phyloP scores from a whole-genome alignment of 2,888 invertebrate genomes.

The Eugnorisma glareosa region DNA sequence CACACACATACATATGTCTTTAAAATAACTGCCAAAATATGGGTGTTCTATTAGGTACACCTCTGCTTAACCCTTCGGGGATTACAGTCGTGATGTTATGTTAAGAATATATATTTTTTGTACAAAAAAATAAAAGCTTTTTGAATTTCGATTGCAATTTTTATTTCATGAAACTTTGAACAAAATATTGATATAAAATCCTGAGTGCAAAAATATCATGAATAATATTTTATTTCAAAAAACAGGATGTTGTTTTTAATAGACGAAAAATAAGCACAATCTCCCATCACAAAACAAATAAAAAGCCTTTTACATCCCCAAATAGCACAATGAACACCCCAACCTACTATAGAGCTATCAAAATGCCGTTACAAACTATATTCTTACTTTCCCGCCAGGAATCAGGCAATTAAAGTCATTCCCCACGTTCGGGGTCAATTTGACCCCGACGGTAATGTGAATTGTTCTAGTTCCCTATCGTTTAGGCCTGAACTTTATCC shows the following conservation, averaged over 20 bases:
- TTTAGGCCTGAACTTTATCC: conserved; percentile 38
- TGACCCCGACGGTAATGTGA: conserved; percentile 45
- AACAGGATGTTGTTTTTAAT: not conserved
- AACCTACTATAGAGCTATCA: conserved; percentile 24
- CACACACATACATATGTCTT: too few species aligned
- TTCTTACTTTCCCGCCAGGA: conserved; percentile 21
- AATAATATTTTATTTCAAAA: too few species aligned
- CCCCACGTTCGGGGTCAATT: conserved; percentile 44
- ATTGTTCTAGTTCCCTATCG: conserved; percentile 43
- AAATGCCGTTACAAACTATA: conserved; percentile 44
- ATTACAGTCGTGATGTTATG: too few species aligned
- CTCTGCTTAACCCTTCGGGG: too few species aligned
- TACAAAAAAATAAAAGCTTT: not conserved
- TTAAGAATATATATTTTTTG: not conserved
- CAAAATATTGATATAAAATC: not conserved
- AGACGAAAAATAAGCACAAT: not conserved
- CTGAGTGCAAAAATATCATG: not conserved
- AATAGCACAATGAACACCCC: conserved; percentile 17
- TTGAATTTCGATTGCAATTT: not conserved
- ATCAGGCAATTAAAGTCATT: conserved; percentile 45
- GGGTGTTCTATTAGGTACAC: too few species aligned
- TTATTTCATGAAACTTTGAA: not conserved
- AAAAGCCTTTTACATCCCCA: not conserved
- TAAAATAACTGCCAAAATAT: too few species aligned
- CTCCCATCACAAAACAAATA: conserved; percentile 12